Evolutionary conservation across 2,888 invertebrate genomes (phyloP).

Genomic region (Eubasilissa splendida): DNA sequence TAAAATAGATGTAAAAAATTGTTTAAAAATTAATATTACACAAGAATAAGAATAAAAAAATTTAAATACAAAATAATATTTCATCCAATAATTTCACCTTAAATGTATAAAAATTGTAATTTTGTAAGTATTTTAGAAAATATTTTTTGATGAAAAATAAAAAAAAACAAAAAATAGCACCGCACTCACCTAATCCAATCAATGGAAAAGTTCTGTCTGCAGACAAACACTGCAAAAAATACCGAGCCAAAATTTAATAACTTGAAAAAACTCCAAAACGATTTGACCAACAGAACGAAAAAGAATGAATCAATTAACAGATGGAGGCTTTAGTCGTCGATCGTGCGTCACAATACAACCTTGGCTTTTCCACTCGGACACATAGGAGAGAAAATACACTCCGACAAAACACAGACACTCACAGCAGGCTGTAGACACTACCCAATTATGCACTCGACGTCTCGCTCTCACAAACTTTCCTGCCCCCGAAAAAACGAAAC

Average conservation of each 20-base stretch:
- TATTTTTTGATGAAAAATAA: not conserved
- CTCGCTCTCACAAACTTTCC: conserved; percentile 31
- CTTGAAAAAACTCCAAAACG: not conserved
- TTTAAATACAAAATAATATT: too few relatives aligned
- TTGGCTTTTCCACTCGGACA: conserved; percentile 50
- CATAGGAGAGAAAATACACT: conserved; percentile 42
- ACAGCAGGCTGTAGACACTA: conserved; percentile 29
- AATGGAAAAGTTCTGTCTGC: not conserved
- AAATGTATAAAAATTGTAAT: too few relatives aligned
- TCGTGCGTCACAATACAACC: conserved; percentile 56
- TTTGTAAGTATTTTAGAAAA: too few relatives aligned
- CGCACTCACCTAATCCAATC: conserved; percentile 25
- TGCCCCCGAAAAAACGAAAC: conserved; percentile 34
- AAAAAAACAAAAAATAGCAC: not conserved
- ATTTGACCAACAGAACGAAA: not conserved
- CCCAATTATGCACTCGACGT: conserved; percentile 38
- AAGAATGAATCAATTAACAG: conserved; percentile 42
- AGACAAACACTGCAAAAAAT: conserved; percentile 23
- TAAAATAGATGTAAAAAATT: too few relatives aligned
- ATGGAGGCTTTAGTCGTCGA: conserved; percentile 43
- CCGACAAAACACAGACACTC: conserved; percentile 21
- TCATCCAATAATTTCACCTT: too few relatives aligned
- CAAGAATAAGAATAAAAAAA: too few relatives aligned
- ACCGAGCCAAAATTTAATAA: not conserved
- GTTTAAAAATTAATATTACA: too few relatives aligned